Conservation (phyloP, 2,113 vertebrate species). For the Elanus axillaris region DNA sequence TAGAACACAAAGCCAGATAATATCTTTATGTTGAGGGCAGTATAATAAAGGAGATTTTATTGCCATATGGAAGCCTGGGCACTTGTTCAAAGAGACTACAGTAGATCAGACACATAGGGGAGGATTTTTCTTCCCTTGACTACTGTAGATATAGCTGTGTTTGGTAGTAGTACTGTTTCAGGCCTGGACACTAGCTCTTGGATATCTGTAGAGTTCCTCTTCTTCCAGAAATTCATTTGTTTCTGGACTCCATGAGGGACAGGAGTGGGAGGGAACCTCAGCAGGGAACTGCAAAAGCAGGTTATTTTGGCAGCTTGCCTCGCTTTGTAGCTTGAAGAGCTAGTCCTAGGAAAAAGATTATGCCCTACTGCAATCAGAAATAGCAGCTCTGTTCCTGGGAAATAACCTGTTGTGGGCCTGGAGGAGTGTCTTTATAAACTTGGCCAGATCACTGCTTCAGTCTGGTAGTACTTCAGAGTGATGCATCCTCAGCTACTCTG, state of each 20-base stretch:
- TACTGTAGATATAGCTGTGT: not conserved
- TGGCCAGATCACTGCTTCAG: not conserved
- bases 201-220: not conserved
- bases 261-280: not conserved
- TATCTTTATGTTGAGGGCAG: not conserved
- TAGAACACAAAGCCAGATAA: not conserved
- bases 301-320: not conserved
- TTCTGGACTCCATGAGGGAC: not conserved
- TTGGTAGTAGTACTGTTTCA: not conserved
- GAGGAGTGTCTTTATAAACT: not conserved
- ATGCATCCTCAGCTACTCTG: not conserved
- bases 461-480: not conserved
- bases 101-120: not conserved
- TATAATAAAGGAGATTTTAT: not conserved
- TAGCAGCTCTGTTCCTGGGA: not conserved
- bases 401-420: not conserved
- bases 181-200: not conserved
- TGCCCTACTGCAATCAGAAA: not conserved
- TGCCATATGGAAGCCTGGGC: not conserved
- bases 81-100: not conserved
- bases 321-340: not conserved
- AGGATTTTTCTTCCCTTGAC: not conserved
- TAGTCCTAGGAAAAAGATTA: not conserved
- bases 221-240: not conserved
- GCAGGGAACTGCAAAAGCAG: not conserved